phyloP scores from a whole-genome alignment of 2,888 invertebrate genomes.

The Andrena haemorrhoa region DNA sequence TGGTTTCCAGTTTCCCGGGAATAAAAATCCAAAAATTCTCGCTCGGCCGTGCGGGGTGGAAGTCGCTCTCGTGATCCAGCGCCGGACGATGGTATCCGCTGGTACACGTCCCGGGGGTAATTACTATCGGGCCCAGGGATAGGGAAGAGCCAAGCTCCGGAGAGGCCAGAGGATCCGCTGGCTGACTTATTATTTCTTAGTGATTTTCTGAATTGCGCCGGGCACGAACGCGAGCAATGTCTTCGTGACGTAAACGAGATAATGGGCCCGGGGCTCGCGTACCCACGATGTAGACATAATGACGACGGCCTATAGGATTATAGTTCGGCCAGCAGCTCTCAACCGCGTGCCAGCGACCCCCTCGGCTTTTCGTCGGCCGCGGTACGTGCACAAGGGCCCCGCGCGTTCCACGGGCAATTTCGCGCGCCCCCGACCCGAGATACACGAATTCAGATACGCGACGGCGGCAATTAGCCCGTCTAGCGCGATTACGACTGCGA shows the following conservation, averaged over 20 bases:
- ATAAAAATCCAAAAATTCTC: conserved; percentile 26
- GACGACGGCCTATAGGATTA: conserved; percentile 80
- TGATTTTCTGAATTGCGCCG: conserved; percentile 83
- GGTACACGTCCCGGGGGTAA: conserved; percentile 62
- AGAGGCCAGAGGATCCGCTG: conserved; percentile 60
- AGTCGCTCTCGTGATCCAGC: conserved; percentile 56
- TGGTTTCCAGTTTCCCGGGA: conserved; percentile 22
- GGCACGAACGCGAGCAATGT: conserved; percentile 75
- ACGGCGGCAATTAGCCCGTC: conserved; percentile 58
- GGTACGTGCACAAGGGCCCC: not conserved
- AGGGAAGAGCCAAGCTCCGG: conserved; percentile 51
- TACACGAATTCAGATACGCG: conserved; percentile 62
- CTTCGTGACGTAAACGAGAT: conserved; percentile 83
- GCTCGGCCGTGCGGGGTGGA: conserved; percentile 27
- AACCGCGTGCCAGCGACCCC: conserved; percentile 34
- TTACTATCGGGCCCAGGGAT: conserved; percentile 65
- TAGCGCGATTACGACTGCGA: conserved; percentile 59
- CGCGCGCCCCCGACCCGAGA: conserved; percentile 47
- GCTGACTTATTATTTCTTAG: conserved; percentile 82
- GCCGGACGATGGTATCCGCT: conserved; percentile 51
- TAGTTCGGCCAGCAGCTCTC: conserved; percentile 73
- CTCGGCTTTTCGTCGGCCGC: conserved; percentile 6
- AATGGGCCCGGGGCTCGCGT: conserved; percentile 77
- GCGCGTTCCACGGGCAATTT: conserved; percentile 30
- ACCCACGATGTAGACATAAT: conserved; percentile 82